Conservation (phyloP, 2,888 invertebrate genomes). For the Acleris emargana region DNA sequence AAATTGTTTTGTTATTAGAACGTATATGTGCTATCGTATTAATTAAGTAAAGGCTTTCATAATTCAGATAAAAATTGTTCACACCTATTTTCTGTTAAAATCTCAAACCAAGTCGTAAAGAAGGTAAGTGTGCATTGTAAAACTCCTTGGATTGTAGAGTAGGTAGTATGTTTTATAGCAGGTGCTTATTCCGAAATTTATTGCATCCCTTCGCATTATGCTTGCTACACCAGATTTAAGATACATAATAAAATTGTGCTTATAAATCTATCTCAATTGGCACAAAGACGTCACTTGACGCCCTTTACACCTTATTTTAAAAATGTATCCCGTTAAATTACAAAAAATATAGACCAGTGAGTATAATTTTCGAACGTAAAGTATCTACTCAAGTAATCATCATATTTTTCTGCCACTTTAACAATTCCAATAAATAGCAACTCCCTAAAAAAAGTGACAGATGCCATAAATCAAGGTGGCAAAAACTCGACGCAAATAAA, state of each 20-base stretch:
- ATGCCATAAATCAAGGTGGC: constrained; percentile 66
- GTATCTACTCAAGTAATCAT: not conserved
- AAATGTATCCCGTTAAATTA: too few species aligned
- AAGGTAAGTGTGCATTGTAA: too few species aligned
- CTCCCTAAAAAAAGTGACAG: constrained; percentile 46
- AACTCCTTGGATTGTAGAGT: too few species aligned
- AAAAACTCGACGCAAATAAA: constrained; percentile 55
- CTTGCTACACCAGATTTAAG: not conserved
- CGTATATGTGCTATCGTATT: too few species aligned
- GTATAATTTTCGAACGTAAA: not conserved
- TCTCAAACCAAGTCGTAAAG: too few species aligned
- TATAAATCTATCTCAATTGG: not conserved
- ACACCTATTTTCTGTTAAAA: too few species aligned
- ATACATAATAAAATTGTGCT: constrained; percentile 8
- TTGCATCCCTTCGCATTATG: not conserved
- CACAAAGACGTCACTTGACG: too few species aligned
- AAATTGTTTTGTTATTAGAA: not conserved
- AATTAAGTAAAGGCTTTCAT: too few species aligned
- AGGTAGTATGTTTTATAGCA: constrained; percentile 2
- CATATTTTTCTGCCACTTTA: constrained; percentile 10
- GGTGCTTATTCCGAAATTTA: constrained; percentile 10
- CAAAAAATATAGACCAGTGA: too few species aligned
- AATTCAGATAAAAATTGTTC: too few species aligned
- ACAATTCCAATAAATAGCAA: constrained; percentile 27
- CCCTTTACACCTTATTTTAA: too few species aligned